Evolutionary conservation across 2,888 invertebrate genomes (phyloP), one percentile per base, ranked within the genome.

Genomic region (Thelaira solivaga): DNA sequence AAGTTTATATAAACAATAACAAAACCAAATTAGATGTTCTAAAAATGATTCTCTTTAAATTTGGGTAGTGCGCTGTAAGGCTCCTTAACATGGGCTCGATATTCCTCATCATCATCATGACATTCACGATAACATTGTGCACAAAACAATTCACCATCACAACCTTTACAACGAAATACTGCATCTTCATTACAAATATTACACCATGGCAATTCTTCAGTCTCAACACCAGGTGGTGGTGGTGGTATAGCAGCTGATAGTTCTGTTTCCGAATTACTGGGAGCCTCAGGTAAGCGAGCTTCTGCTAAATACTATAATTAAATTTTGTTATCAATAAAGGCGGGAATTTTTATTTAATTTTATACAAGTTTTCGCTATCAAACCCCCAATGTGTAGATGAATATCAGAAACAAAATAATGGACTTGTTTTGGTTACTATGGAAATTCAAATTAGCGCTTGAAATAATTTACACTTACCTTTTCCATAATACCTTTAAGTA

Each of bases 151-250:
- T 97, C 96, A 39, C 91, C 92, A 78, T 91, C 92, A 88, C 97
- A 97, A 75, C 94, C 95, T 47, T 91, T 88, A 85, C 97, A 97
- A 57, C 93, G 90, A 80, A 93, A 89, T 7, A 89, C 90, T 1
- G 96, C 95, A 89, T 95, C 93, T 85, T 94, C 93, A 87, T 96
- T 95, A 86, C 97, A 97, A 81, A 96, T 93, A 81, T 94, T 93
- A 89, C 97, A 97, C 91, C 94, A 95, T 3, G 94, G 94, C 49
- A 95, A 89, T 84, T 95, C 94, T 82, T 91, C 90, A 11, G 83
- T 81, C 10, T 88, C 83, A 16, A 88, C 68, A 7, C 76, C 75
- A 2, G 29, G 85, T 65, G 85, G 84, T n/a, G 81, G 80, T 53
- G 59, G 29, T n/a, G 80, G 82, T 65, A 81, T 59, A 3, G 82